Percentiles rank a stretch among this genome's conserved stretches.
phyloP scores from a whole-genome alignment of 2,888 invertebrate genomes.

The Heliconius hortense region DNA sequence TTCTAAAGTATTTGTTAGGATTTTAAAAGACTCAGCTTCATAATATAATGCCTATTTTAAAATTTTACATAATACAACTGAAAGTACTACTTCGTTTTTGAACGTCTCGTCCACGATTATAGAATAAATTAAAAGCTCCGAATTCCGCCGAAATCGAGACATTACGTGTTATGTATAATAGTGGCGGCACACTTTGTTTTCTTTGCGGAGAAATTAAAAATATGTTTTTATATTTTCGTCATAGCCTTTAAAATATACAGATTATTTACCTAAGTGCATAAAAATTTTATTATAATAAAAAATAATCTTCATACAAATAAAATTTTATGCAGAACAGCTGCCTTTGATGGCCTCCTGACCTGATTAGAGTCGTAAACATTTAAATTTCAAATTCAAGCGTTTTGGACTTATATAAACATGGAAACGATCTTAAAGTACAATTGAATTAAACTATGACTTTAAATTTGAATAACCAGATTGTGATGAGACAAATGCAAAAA shows the following conservation, averaged over 20 bases:
- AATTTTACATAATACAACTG: too few relatives aligned
- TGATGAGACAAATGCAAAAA: neutral
- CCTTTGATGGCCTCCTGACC: constrained; percentile 18
- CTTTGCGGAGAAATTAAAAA: neutral
- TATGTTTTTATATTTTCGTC: too few relatives aligned
- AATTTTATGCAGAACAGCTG: constrained; percentile 22
- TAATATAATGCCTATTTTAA: too few relatives aligned
- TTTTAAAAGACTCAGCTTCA: too few relatives aligned
- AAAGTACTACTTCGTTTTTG: too few relatives aligned
- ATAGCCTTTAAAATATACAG: neutral
- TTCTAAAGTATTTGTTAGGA: too few relatives aligned
- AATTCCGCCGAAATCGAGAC: too few relatives aligned
- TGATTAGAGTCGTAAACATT: constrained; percentile 27
- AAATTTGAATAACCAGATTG: constrained; percentile 2
- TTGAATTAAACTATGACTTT: constrained; percentile 24
- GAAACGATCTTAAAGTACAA: constrained; percentile 30
- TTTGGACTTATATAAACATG: constrained; percentile 33
- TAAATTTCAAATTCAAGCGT: constrained; percentile 28
- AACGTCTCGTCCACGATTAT: too few relatives aligned
- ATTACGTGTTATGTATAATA: too few relatives aligned
- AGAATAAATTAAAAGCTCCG: too few relatives aligned
- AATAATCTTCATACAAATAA: constrained; percentile 20
- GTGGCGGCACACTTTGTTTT: neutral
- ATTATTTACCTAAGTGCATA: neutral
- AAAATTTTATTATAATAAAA: neutral